Percentiles rank a stretch among this genome's conserved stretches.
phyloP scores from a whole-genome alignment of 2,888 invertebrate species.

The Drosophila siamana region DNA sequence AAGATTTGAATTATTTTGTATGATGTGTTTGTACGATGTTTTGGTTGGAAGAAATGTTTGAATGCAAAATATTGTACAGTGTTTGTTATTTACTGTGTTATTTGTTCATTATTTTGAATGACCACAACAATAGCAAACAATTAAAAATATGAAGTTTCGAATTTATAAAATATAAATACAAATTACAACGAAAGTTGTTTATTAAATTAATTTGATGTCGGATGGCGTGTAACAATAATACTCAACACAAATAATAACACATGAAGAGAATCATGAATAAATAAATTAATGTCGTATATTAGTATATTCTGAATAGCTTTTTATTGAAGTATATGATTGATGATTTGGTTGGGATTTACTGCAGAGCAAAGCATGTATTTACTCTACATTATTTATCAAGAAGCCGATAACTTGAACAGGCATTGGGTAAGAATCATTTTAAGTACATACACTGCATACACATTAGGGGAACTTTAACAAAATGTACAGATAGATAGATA shows the following conservation, averaged over 20 bases:
- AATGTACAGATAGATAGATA: not conserved
- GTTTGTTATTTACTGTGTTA: not conserved
- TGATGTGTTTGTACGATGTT: not conserved
- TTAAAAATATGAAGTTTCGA: not conserved
- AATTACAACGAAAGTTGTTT: too few relatives aligned
- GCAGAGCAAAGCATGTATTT: not conserved
- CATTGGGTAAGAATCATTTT: not conserved
- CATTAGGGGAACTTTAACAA: not conserved
- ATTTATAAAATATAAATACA: not conserved
- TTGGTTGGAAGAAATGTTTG: not conserved
- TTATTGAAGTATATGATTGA: not conserved
- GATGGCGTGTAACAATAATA: not conserved
- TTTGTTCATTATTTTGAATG: slow-evolving; percentile 5
- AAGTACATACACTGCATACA: slow-evolving; percentile 1
- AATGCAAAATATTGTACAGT: not conserved
- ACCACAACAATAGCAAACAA: not conserved
- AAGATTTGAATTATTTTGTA: not conserved
- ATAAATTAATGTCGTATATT: not conserved
- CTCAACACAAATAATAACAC: not conserved
- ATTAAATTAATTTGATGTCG: not conserved
- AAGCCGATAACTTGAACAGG: not conserved
- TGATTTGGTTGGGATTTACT: not conserved
- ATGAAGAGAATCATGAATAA: not conserved
- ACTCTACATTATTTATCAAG: not conserved
- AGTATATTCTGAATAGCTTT: not conserved